Evolutionary conservation across 2,888 invertebrate species (phyloP).

Genomic region (Tribolium freemani): DNA sequence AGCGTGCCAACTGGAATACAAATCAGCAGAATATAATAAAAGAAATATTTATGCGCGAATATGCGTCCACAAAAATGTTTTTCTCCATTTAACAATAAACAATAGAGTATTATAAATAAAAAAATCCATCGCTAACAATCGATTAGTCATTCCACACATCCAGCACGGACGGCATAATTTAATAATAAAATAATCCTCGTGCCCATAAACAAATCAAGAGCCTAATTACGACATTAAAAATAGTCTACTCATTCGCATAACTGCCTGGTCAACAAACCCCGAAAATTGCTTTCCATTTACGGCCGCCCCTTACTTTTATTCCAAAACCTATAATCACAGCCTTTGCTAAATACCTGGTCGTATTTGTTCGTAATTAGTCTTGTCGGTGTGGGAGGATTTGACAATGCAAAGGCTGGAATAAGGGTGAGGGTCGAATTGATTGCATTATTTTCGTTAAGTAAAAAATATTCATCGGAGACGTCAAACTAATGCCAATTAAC

Average conservation of each 20-base stretch:
- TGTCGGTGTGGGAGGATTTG: background rate
- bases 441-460: background rate
- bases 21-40: background rate
- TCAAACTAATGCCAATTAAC: conserved; percentile 59
- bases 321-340: background rate
- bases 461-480: conserved; percentile 13
- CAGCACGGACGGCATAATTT: background rate
- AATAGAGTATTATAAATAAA: background rate
- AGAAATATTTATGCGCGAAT: background rate
- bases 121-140: background rate
- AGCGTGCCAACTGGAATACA: background rate
- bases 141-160: background rate
- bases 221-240: background rate
- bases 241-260: background rate
- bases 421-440: background rate
- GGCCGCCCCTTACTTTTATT: background rate
- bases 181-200: background rate
- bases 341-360: background rate
- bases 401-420: background rate
- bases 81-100: background rate
- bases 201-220: background rate
- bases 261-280: background rate
- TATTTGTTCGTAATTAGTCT: background rate
- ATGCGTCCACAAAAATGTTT: background rate
- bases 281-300: background rate